These are phyloP conservation scores for Dermochelys coriacea DNA, from an alignment of 2,797 vertebrate genomes.

Conservation along the genomic window DNA sequence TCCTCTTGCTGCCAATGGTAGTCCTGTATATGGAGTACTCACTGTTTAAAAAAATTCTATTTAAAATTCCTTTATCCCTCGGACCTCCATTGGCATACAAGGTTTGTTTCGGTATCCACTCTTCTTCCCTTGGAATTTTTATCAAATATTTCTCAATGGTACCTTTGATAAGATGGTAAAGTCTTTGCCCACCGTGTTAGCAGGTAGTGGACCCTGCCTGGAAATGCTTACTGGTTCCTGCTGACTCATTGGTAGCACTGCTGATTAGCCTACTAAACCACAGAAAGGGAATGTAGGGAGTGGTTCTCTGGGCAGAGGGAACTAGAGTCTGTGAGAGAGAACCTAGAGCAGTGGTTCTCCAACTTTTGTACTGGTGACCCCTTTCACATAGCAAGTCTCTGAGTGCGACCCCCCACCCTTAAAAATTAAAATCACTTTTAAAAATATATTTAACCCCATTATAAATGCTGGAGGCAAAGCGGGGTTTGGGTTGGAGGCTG, in stretches of 20 bases:
- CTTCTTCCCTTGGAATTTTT: neutral
- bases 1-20: too few species aligned
- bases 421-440: too few species aligned
- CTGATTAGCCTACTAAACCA: neutral
- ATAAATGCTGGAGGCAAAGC: too few species aligned
- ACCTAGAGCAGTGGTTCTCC: too few species aligned
- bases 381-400: too few species aligned
- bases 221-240: neutral
- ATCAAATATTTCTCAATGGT: neutral
- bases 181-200: neutral
- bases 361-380: too few species aligned
- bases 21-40: too few species aligned
- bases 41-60: neutral
- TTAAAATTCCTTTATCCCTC: neutral
- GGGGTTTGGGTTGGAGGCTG: too few species aligned
- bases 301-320: neutral
- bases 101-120: neutral
- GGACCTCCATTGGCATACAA: neutral
- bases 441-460: too few species aligned
- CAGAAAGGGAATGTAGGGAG: neutral
- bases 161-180: neutral
- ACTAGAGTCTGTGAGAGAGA: neutral
- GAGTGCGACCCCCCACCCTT: too few species aligned
- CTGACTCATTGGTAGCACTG: neutral
- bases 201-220: neutral